Percentiles rank a stretch among this genome's conserved stretches.
Evolutionary conservation across 1,140 invertebrate species (phyloP).

Genomic region (Hycleus phaleratus): DNA sequence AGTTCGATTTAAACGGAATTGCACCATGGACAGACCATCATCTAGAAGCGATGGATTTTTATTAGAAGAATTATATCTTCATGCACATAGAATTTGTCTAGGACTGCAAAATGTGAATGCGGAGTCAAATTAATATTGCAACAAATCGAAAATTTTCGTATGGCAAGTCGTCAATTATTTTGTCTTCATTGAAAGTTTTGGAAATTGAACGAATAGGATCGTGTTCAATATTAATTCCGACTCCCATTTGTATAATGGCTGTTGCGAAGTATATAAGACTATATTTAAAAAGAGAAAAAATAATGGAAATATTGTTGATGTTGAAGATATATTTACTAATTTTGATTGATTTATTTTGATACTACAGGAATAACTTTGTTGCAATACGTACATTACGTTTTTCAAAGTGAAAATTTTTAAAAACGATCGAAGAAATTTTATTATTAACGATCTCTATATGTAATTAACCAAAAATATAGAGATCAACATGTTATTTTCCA

Average conservation of each 20-base stretch:
- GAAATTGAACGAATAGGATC: too few relatives aligned
- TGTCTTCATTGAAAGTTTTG: background rate
- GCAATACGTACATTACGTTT: constrained; percentile 19
- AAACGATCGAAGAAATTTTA: too few relatives aligned
- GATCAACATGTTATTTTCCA: constrained; percentile 4
- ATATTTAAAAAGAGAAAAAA: constrained; percentile 3
- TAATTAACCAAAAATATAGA: too few relatives aligned
- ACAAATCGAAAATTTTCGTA: background rate
- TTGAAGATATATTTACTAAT: constrained; percentile 31
- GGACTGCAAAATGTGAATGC: constrained; percentile 34
- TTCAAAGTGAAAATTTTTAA: constrained; percentile 2
- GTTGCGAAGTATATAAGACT: constrained; percentile 38
- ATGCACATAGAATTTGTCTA: constrained; percentile 40
- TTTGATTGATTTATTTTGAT: constrained; percentile 26
- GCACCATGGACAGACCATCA: constrained; percentile 22
- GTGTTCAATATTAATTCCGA: constrained; percentile 28
- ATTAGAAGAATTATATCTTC: constrained; percentile 34
- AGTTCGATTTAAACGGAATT: background rate
- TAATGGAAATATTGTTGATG: constrained; percentile 30
- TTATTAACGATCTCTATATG: too few relatives aligned
- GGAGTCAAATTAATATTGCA: constrained; percentile 29
- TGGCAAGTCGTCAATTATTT: constrained; percentile 33
- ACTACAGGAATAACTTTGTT: constrained; percentile 20
- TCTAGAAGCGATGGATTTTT: constrained; percentile 22
- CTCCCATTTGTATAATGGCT: constrained; percentile 35